phyloP scores from a whole-genome alignment of 2,113 vertebrate genomes.

The Lucifuga dentata region DNA sequence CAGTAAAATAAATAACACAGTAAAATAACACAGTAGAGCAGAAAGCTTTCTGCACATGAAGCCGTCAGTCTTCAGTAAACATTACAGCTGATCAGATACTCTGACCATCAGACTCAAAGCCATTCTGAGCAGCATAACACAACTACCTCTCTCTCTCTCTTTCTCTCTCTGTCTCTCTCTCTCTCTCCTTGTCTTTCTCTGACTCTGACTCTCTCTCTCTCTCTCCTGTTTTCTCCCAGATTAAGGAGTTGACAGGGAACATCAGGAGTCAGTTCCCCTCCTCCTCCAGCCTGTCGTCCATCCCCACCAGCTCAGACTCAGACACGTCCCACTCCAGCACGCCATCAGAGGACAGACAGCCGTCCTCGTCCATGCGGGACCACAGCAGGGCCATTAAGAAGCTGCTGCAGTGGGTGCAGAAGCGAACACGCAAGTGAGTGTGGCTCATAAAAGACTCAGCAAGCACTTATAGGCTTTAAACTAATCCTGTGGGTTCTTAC shows the following conservation, averaged over 20 bases:
- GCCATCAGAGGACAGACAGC: conserved; percentile 82
- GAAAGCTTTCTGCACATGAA: too few relatives aligned
- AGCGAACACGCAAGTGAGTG: conserved; percentile 92
- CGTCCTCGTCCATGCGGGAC: conserved; percentile 80
- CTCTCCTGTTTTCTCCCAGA: conserved; percentile 80
- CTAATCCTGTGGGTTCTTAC: too few relatives aligned
- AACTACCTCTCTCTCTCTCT: background rate
- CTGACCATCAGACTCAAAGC: too few relatives aligned
- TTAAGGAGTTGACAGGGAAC: conserved; percentile 96
- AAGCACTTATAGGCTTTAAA: too few relatives aligned
- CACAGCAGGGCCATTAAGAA: conserved; percentile 92
- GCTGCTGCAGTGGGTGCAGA: conserved; percentile 94
- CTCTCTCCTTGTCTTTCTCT: too few relatives aligned
- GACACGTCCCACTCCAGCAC: conserved; percentile 88
- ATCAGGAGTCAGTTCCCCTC: conserved; percentile 92
- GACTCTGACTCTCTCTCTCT: background rate
- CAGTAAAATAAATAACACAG: too few relatives aligned
- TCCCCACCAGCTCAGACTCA: conserved; percentile 90
- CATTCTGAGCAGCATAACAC: too few relatives aligned
- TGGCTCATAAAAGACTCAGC: too few relatives aligned
- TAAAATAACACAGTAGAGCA: too few relatives aligned
- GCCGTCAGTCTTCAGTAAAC: too few relatives aligned
- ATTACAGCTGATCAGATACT: too few relatives aligned
- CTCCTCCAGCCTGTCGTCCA: conserved; percentile 90
- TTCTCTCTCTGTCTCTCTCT: background rate